Base-by-base conservation (phyloP, 2,113 vertebrate species). In the Lonchura striata region DNA sequence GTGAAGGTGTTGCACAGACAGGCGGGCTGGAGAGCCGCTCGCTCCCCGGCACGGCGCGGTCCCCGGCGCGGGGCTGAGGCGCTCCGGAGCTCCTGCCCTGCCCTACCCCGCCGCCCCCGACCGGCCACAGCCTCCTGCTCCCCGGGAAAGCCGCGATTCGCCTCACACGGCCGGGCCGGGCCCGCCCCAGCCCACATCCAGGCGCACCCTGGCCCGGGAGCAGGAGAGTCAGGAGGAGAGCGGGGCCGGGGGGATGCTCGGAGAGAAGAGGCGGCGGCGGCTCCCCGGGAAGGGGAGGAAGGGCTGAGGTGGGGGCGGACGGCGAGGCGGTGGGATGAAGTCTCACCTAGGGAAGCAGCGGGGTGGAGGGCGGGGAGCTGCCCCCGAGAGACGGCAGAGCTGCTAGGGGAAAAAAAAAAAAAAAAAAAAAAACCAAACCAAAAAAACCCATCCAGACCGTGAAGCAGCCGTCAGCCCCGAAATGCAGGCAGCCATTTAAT, bases 401-500 rank as follows among this genome's bases (percentile, higher is more conserved):
- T 16, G 64, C 69, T 53, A 24, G n/a, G n/a, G n/a, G 15, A 57
- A n/a, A 24, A n/a, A 7, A 44, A n/a, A 52, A 50, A 35, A 49
- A 41, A 2, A 7, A 61, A 9, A 39, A 39, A 39, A 57, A 23
- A 57, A n/a, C 16, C 22, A 6, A 44, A n/a, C 47, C 46, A 31
- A 49, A 41, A 2, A 7, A 61, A 9, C 39, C 39, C 23, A 44
- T 52, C 47, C 15, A 33, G 46, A 1, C 13, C 61, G 18, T 7
- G 20, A 30, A 53, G 20, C 17, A 49, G 61, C 31, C 72, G 25
- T 35, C 82, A 83, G 87, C 87, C 49, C 44, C 77, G 63, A 25
- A 64, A 80, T 65, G 84, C 94, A 52, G 92, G 92, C 94, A 81
- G 95, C 94, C 95, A 95, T 95, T 95, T 80, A 88, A 69, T 4